Conservation (phyloP, 2,888 invertebrate species). For the Elaeidobius kamerunicus region DNA sequence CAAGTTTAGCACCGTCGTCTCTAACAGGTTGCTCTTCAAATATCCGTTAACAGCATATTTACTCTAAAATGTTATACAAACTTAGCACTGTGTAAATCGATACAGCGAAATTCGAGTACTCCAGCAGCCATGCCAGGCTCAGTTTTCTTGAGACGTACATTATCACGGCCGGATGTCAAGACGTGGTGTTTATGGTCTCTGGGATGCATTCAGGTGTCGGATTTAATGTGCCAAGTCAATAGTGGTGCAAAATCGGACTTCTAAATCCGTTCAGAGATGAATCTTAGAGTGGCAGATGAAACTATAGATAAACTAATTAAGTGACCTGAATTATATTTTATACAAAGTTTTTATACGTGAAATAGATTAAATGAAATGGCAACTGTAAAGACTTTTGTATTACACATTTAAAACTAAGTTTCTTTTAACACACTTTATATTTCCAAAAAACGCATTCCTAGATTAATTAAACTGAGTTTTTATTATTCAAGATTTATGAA, state of each 20-base stretch:
- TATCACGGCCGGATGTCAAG: conserved; percentile 9
- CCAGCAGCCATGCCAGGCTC: neutral
- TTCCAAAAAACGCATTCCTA: too few relatives aligned
- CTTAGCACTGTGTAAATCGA: conserved; percentile 5
- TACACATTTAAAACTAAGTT: too few relatives aligned
- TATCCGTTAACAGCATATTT: conserved; percentile 2
- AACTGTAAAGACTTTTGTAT: too few relatives aligned
- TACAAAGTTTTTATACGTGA: too few relatives aligned
- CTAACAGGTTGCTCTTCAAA: conserved; percentile 10
- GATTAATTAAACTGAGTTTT: too few relatives aligned
- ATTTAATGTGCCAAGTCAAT: conserved; percentile 30
- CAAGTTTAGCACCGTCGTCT: conserved; percentile 5
- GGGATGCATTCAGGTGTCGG: conserved; percentile 27
- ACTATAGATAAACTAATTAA: too few relatives aligned
- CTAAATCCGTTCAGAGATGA: neutral
- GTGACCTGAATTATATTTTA: too few relatives aligned
- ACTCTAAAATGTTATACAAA: conserved; percentile 3
- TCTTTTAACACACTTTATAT: too few relatives aligned
- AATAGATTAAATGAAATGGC: too few relatives aligned
- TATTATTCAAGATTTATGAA: too few relatives aligned
- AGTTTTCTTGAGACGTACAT: conserved; percentile 11
- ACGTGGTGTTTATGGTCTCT: conserved; percentile 9
- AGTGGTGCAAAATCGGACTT: conserved; percentile 22
- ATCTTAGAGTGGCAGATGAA: neutral
- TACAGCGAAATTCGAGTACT: conserved; percentile 5